phyloP scores from a whole-genome alignment of 2,888 invertebrate genomes.

The Pollenia labialis region DNA sequence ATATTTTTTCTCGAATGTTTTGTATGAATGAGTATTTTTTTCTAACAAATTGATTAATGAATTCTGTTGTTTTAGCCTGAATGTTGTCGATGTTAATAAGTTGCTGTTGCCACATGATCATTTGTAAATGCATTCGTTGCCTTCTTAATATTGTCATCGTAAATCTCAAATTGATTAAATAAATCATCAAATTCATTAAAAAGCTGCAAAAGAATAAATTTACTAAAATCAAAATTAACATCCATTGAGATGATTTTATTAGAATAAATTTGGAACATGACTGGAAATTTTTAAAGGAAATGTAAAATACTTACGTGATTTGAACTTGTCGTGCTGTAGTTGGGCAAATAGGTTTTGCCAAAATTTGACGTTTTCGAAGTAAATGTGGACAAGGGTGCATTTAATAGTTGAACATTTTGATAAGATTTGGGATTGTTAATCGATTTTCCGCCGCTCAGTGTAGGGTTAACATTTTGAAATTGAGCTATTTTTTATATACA shows the following conservation, averaged over 20 bases:
- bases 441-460: slow-evolving; percentile 49
- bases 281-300: not conserved
- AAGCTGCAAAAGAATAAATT: slow-evolving; percentile 77
- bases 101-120: slow-evolving; percentile 33
- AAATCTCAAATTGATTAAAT: slow-evolving; percentile 80
- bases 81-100: slow-evolving; percentile 43
- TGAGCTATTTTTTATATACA: slow-evolving; percentile 73
- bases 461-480: slow-evolving; percentile 77
- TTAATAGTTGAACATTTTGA: slow-evolving; percentile 81
- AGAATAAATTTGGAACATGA: not conserved
- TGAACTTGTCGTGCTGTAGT: slow-evolving; percentile 76
- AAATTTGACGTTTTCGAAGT: slow-evolving; percentile 47
- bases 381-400: slow-evolving; percentile 74
- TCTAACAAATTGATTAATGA: slow-evolving; percentile 45
- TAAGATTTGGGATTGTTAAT: slow-evolving; percentile 78
- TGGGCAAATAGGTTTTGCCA: slow-evolving; percentile 77
- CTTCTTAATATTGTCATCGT: slow-evolving; percentile 71
- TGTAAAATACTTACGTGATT: slow-evolving; percentile 77
- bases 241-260: not conserved
- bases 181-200: slow-evolving; percentile 82
- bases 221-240: slow-evolving; percentile 57
- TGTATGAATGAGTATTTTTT: slow-evolving; percentile 19
- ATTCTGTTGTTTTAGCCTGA: slow-evolving; percentile 37
- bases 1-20: not conserved
- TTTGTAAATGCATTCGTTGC: slow-evolving; percentile 43